Conservation (phyloP, 2,113 vertebrate genomes). For the Gymnarchus niloticus region DNA sequence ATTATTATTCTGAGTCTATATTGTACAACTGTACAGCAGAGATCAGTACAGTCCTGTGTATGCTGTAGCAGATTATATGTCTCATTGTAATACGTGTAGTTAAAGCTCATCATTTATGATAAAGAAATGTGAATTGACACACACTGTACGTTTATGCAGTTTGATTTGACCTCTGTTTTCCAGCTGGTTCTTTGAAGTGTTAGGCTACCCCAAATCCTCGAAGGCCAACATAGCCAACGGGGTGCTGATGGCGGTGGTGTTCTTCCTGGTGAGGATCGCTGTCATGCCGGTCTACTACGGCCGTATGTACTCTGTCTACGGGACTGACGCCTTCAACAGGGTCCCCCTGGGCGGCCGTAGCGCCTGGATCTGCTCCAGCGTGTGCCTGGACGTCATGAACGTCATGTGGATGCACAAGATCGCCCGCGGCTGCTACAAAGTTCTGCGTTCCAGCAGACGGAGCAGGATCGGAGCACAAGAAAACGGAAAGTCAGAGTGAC, state of each 20-base stretch:
- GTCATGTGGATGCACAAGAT: slow-evolving; percentile 85
- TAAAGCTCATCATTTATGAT: not conserved
- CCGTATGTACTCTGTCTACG: slow-evolving; percentile 59
- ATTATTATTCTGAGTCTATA: not conserved
- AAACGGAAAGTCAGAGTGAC: slow-evolving; percentile 69
- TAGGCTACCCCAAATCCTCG: slow-evolving; percentile 73
- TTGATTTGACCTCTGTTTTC: slow-evolving; percentile 38
- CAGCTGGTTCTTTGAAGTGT: slow-evolving; percentile 81
- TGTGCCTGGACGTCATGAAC: slow-evolving; percentile 77
- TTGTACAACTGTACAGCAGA: not conserved
- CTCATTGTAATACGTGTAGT: no score
- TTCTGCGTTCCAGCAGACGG: slow-evolving; percentile 62
- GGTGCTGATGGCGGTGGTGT: slow-evolving; percentile 71
- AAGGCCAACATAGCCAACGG: slow-evolving; percentile 74
- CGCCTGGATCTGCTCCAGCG: slow-evolving; percentile 66
- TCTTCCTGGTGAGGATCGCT: slow-evolving; percentile 74
- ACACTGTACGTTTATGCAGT: not conserved
- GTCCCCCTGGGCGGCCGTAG: slow-evolving; percentile 60
- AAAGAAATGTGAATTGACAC: not conserved
- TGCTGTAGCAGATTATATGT: not conserved
- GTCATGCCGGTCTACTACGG: slow-evolving; percentile 70
- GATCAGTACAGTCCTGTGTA: not conserved
- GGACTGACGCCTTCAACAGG: slow-evolving; percentile 67
- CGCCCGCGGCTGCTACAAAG: slow-evolving; percentile 72
- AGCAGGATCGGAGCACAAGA: slow-evolving; percentile 51